These are phyloP conservation scores for Chaetops frenatus DNA, from an alignment of 2,113 vertebrate genomes.

Conservation along the genomic window DNA sequence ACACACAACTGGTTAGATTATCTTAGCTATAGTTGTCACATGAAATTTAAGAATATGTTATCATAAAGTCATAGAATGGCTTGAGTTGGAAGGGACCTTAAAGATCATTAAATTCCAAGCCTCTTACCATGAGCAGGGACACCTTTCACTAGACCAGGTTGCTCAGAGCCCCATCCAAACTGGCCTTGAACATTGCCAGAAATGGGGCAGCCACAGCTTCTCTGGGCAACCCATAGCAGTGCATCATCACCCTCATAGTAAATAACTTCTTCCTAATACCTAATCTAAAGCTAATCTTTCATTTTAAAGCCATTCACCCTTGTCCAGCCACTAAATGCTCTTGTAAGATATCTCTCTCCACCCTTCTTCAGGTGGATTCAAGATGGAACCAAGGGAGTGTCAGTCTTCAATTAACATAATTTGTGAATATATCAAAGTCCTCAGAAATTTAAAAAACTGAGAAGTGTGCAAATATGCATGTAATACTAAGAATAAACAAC, in stretches of 20 bases:
- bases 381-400: background rate
- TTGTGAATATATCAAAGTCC: background rate
- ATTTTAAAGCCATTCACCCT: background rate
- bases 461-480: background rate
- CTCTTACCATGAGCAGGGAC: background rate
- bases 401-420: background rate
- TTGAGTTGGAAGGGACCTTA: too few relatives aligned
- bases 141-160: background rate
- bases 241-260: background rate
- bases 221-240: background rate
- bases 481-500: background rate
- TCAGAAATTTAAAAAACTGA: background rate
- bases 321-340: background rate
- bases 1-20: background rate
- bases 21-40: background rate
- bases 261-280: background rate
- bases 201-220: background rate
- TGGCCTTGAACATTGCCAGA: background rate
- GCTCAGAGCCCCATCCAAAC: background rate
- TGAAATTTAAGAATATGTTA: background rate
- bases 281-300: background rate
- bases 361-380: background rate
- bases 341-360: background rate
- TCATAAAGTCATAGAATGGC: background rate
- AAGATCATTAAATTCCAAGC: too few relatives aligned